A percentile compares a stretch with the other conserved stretches of the same genome.
phyloP scores from a whole-genome alignment of 2,113 vertebrate genomes.

The Casuarius casuarius region DNA sequence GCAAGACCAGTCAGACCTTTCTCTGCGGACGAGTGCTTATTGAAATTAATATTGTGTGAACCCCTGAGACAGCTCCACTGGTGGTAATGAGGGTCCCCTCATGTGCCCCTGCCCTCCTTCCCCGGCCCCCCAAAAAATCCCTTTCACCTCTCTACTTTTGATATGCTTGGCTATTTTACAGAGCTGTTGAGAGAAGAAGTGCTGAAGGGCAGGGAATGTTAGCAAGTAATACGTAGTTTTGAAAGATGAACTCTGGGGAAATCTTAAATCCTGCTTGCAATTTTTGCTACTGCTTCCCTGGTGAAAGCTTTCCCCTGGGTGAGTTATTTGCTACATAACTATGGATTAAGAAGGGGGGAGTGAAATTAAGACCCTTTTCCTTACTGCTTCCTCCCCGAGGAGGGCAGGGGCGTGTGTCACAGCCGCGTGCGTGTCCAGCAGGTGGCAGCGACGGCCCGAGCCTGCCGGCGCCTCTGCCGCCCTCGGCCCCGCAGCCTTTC shows the following conservation, averaged over 20 bases:
- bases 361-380: not conserved
- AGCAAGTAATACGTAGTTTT: fast-evolving
- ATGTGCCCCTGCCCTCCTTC: not conserved
- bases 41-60: not conserved
- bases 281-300: not conserved
- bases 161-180: not conserved
- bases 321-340: fast-evolving
- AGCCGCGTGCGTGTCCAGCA: not conserved
- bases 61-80: fast-evolving
- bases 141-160: not conserved
- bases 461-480: not conserved
- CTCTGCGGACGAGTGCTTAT: not conserved
- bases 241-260: fast-evolving
- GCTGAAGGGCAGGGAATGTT: not conserved
- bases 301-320: not conserved
- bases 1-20: not conserved
- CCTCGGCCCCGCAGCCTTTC: too few relatives aligned
- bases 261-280: too few relatives aligned
- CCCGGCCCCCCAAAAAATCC: not conserved
- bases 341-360: not conserved
- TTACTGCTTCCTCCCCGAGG: not conserved
- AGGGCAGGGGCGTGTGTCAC: not conserved
- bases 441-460: constrained; percentile 12
- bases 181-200: not conserved
- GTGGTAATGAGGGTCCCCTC: not conserved